Evolutionary conservation across 1,140 invertebrate genomes (phyloP).

Genomic region (Drosophila littoralis): DNA sequence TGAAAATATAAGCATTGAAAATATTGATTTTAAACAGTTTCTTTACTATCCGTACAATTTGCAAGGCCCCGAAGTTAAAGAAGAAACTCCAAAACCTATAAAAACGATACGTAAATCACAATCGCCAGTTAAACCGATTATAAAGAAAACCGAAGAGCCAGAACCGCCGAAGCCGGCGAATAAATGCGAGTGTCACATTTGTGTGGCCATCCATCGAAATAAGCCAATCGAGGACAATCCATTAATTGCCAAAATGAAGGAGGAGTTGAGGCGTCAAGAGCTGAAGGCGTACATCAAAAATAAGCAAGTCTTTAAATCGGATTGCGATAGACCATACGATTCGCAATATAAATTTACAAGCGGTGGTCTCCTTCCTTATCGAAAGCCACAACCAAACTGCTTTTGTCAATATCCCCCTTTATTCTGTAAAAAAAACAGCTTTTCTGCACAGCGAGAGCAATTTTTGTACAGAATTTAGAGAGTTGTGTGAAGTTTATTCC

Average conservation of each 20-base stretch:
- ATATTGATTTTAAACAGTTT: no score
- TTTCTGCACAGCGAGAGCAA: conserved; percentile 14
- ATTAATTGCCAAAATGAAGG: conserved; percentile 42
- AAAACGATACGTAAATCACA: no score
- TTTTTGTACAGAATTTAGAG: conserved; percentile 9
- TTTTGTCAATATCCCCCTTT: conserved; percentile 6
- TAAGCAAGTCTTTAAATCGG: not conserved
- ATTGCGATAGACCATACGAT: not conserved
- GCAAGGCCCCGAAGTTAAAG: no score
- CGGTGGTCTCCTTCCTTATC: not conserved
- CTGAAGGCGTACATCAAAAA: conserved; percentile 43
- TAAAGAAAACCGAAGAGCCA: not conserved
- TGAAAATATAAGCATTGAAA: no score
- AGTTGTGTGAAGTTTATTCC: not conserved
- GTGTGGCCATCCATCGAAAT: conserved; percentile 18
- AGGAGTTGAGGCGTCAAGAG: conserved; percentile 41
- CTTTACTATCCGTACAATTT: no score
- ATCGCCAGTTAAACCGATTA: no score
- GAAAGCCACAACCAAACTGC: not conserved
- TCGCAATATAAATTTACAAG: conserved; percentile 3
- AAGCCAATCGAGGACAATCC: conserved; percentile 14
- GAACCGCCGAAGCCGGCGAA: not conserved
- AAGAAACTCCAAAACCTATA: no score
- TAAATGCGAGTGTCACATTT: conserved; percentile 26
- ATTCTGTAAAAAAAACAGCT: conserved; percentile 6